Percentiles rank a stretch among this genome's conserved stretches.
Conservation (phyloP, 2,888 invertebrate species). For the Teinopalpus imperialis region DNA sequence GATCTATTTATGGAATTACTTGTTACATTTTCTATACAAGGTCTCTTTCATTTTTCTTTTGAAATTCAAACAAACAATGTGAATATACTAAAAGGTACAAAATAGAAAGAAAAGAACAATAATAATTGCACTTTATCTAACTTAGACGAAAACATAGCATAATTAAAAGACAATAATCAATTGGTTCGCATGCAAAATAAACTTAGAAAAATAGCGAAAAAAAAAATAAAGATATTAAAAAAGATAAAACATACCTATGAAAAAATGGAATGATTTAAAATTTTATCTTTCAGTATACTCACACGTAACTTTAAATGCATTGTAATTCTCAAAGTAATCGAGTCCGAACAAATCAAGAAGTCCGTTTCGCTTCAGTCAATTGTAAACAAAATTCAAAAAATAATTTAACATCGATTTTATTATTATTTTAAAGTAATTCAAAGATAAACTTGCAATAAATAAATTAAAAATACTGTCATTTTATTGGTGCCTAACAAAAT, state of each 20-base stretch:
- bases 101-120: constrained; percentile 36
- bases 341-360: constrained; percentile 60
- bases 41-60: constrained; percentile 80
- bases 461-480: constrained; percentile 76
- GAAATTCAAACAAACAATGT: constrained; percentile 56
- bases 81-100: constrained; percentile 72
- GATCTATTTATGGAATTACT: constrained; percentile 72
- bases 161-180: constrained; percentile 49
- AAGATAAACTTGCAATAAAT: constrained; percentile 63
- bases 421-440: constrained; percentile 61
- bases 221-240: constrained; percentile 56
- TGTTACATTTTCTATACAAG: constrained; percentile 55
- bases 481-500: constrained; percentile 61
- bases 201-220: constrained; percentile 63
- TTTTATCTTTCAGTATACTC: constrained; percentile 75
- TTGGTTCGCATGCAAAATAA: constrained; percentile 67
- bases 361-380: constrained; percentile 73
- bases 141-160: constrained; percentile 45
- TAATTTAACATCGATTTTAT: constrained; percentile 61
- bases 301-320: constrained; percentile 64
- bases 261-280: constrained; percentile 77
- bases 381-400: constrained; percentile 70
- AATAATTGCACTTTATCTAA: constrained; percentile 54
- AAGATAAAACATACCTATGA: constrained; percentile 51
- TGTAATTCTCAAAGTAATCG: constrained; percentile 57